phyloP scores from a whole-genome alignment of 2,113 vertebrate species.

The Kryptolebias marmoratus region DNA sequence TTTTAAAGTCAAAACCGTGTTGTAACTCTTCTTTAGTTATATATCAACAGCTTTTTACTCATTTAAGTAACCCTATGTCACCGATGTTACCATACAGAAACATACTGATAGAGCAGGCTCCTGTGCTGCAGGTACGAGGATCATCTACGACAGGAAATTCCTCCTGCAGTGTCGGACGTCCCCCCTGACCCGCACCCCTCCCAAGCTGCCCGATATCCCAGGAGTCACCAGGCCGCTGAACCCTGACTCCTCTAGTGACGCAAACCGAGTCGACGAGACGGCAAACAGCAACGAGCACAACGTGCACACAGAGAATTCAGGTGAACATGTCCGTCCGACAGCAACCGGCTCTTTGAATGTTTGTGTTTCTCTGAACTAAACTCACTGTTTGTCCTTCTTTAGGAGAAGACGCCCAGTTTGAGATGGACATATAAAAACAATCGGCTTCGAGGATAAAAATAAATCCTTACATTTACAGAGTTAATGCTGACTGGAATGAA shows the following conservation, averaged over 20 bases:
- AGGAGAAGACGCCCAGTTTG: constrained; percentile 81
- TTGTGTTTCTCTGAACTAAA: neutral
- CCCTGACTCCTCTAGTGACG: constrained; percentile 59
- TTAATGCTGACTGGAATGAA: constrained; percentile 20
- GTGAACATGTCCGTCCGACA: neutral
- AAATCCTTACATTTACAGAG: constrained; percentile 3
- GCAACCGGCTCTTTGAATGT: neutral
- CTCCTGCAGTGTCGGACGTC: constrained; percentile 93
- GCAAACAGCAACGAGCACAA: constrained; percentile 42
- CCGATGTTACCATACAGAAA: too few species aligned
- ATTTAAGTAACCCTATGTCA: too few species aligned
- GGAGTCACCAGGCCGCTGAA: constrained; percentile 86
- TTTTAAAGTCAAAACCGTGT: neutral
- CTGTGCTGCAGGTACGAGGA: constrained; percentile 78
- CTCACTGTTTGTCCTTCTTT: neutral
- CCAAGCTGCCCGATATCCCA: constrained; percentile 90
- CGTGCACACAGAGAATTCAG: constrained; percentile 71
- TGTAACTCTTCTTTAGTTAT: neutral
- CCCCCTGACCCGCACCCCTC: constrained; percentile 87
- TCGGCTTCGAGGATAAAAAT: constrained; percentile 4
- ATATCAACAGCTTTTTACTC: too few species aligned
- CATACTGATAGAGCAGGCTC: too few species aligned
- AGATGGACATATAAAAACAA: constrained; percentile 80
- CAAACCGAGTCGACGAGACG: constrained; percentile 62
- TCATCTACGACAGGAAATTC: constrained; percentile 94